Evolutionary conservation across 2,888 invertebrate genomes (phyloP), one percentile per base, ranked within the genome.

Genomic region (Drosophila subquinaria): DNA sequence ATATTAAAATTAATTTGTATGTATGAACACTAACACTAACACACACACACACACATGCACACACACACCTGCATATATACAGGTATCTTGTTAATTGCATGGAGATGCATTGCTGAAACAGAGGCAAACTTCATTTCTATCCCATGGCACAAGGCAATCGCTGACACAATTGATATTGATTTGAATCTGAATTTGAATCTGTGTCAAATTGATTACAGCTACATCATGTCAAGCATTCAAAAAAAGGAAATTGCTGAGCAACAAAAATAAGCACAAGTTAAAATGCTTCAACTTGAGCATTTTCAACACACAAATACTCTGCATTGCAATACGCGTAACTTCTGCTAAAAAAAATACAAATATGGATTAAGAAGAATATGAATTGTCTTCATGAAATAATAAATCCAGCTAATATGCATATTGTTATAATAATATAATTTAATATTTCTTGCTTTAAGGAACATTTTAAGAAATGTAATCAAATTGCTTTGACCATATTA

Each of bases 191-290:
- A 88, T 76, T 76, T 88, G 87, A 82, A 86, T 76, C 81, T 88
- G 87, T 86, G 86, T 86, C 86, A 88, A 86, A 74, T 88, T 86
- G 82, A 86, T 86, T 79, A 84, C 73, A 70, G 66, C 64, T 52
- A 40, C 51, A 59, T 73, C 53, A 73, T 66, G 69, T 63, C 42
- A 23, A 67, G 57, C 57, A 53, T 20, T 62, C 8, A 17, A 59
- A 66, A 38, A 38, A 65, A 45, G 40, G 40, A 72, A 45, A 57
- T 10, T 61, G 51, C 35, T 27, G 48, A 53, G 50, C 59, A 53
- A 40, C 40, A 55, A 61, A 50, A 61, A 53, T 33, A 56, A 62
- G 56, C 48, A 70, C 20, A 48, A 33, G 36, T 1, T 23, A 11
- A 45, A 60, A 43, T 17, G 47, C 0, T 38, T 6, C 10, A 47